Conservation (phyloP, 35 echinoderm and acorn worm genomes). For the Amphiura filiformis region DNA sequence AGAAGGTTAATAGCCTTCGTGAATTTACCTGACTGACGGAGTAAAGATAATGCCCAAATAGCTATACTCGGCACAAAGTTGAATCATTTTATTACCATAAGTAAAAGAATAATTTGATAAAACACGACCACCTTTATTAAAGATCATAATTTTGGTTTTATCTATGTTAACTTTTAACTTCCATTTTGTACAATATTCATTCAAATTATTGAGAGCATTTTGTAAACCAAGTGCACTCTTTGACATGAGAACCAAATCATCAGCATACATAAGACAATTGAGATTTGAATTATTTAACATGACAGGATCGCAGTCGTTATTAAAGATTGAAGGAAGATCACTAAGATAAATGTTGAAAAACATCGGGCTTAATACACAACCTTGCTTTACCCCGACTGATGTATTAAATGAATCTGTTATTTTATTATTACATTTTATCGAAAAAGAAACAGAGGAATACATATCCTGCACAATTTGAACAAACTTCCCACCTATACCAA, state of each 20-base stretch:
- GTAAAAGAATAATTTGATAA: background rate
- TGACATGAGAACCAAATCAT: constrained; percentile 25
- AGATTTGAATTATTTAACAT: background rate
- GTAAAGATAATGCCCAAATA: background rate
- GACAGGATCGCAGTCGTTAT: background rate
- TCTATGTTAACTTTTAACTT: background rate
- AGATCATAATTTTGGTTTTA: background rate
- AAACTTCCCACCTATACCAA: background rate
- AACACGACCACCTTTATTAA: background rate
- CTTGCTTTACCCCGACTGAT: background rate
- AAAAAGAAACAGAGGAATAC: background rate
- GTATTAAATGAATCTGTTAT: background rate
- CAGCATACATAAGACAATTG: constrained; percentile 19
- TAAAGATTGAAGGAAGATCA: background rate
- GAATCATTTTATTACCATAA: background rate
- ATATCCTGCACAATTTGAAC: background rate
- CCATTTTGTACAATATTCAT: background rate
- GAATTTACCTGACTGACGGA: background rate
- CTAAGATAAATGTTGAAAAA: background rate
- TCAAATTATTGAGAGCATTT: background rate
- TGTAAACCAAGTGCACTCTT: constrained; percentile 6
- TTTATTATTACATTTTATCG: background rate
- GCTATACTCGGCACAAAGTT: background rate
- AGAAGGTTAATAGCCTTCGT: background rate
- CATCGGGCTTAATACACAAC: background rate